Base-by-base conservation (phyloP, 2,113 vertebrate genomes). In the Pedionomus torquatus region DNA sequence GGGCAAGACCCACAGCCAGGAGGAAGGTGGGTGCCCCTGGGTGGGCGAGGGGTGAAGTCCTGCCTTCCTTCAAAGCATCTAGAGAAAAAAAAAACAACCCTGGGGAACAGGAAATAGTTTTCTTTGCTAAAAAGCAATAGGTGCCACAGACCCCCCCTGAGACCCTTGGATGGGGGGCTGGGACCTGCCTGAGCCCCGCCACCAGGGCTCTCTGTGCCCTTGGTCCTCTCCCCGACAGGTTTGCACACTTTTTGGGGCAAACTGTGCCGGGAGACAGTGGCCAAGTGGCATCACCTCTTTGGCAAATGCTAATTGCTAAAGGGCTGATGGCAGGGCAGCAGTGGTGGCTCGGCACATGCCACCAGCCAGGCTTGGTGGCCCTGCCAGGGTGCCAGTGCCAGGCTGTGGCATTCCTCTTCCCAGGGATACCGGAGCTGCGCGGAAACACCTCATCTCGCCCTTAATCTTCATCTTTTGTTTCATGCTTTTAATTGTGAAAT, bases 1-100 rank as follows among this genome's bases (percentile, higher is more conserved):
- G 57, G 43, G 28, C 4, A 13, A 13, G 13, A 25, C 19, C 17
- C 4, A 0, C 0, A 5, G 46, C n/a, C 49, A 37, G 68, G 64
- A 31, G 8, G 2, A 6, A 13, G 51, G 63, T 26, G 37, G 57
- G 33, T 21, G 9, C 9, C 37, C 6, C 43, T 13, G 60, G 19
- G 26, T 0, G 5, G 31, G 60, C 2, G 10, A 48, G 13, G 19
- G 33, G 37, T 31, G 26, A 68, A 33, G 33, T 24, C 49, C 33
- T 15, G 16, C 51, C 51, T 26, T 8, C 58, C 54, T 58, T 35
- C n/a, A 4, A 24, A 30, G 6, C 19, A 25, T 13, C 46, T 24
- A 31, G 48, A 21, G 19, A 10, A 10, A 58, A n/a, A 10, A 58
- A n/a, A 61, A 65, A 20, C 7, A n/a, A 60, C 33, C 37, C 13